Percentiles rank a stretch among this genome's conserved stretches.
phyloP scores from a whole-genome alignment of 2,888 invertebrate species.

The Ormia ochracea region DNA sequence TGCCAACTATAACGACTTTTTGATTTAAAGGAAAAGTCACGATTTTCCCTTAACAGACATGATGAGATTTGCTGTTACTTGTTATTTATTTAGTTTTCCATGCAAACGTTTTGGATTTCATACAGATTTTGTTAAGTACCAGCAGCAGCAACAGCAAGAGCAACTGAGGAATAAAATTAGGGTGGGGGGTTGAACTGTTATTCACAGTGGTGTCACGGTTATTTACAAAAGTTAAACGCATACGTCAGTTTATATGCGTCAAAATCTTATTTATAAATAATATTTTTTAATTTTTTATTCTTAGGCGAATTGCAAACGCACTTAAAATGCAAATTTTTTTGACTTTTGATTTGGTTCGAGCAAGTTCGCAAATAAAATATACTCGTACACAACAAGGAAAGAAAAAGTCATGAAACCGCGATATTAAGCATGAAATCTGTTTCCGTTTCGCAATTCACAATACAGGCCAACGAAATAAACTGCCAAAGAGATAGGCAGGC shows the following conservation, averaged over 20 bases:
- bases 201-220: constrained; percentile 7
- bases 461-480: neutral
- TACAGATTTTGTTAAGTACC: neutral
- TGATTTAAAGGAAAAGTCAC: constrained; percentile 62
- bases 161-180: neutral
- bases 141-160: neutral
- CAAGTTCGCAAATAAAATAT: constrained; percentile 58
- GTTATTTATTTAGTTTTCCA: neutral
- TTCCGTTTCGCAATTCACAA: constrained; percentile 64
- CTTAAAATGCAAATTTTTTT: constrained; percentile 60
- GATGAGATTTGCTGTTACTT: constrained; percentile 51
- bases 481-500: too few relatives aligned
- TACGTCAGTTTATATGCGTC: constrained; percentile 5
- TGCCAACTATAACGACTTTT: constrained; percentile 51
- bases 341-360: constrained; percentile 12
- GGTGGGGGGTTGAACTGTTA: constrained; percentile 3
- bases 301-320: constrained; percentile 45
- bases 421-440: constrained; percentile 75
- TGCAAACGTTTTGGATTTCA: constrained; percentile 43
- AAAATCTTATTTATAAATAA: constrained; percentile 40
- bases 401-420: constrained; percentile 66
- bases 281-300: constrained; percentile 11
- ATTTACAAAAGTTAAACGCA: constrained; percentile 33
- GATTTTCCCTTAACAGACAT: constrained; percentile 54
- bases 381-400: too few relatives aligned